phyloP scores from a whole-genome alignment of 1,140 invertebrate species.

The Drosophila bifasciata region DNA sequence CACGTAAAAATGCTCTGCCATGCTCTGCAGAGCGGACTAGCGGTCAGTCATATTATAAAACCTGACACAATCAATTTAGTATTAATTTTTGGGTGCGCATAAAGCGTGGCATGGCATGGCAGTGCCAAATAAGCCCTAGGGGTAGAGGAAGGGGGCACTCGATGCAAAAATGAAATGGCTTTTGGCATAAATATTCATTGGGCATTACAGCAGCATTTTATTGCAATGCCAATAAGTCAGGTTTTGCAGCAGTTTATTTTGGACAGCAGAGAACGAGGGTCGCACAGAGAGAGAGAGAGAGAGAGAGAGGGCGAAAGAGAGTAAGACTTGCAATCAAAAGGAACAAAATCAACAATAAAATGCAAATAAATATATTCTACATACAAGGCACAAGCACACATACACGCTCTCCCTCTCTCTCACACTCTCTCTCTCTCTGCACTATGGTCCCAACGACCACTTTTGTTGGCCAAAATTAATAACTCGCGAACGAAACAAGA shows the following conservation, averaged over 20 bases:
- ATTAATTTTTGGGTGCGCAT: slow-evolving; percentile 72
- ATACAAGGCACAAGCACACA: slow-evolving; percentile 17
- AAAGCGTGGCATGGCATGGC: slow-evolving; percentile 51
- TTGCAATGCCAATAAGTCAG: slow-evolving; percentile 54
- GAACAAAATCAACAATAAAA: slow-evolving; percentile 81
- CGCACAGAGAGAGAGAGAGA: too few species aligned
- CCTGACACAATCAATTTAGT: slow-evolving; percentile 74
- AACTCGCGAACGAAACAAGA: too few species aligned
- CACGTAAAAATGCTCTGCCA: too few species aligned
- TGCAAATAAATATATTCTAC: slow-evolving; percentile 74
- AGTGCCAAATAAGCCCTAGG: slow-evolving; percentile 71
- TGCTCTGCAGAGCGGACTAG: background rate
- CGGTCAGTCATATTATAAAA: slow-evolving; percentile 27
- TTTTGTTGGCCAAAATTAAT: too few species aligned
- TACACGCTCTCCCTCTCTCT: too few species aligned
- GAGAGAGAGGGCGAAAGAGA: background rate
- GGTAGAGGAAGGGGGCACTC: too few species aligned
- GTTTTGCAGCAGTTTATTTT: slow-evolving; percentile 67
- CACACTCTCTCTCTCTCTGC: too few species aligned
- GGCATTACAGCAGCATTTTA: slow-evolving; percentile 65
- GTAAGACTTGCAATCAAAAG: slow-evolving; percentile 69
- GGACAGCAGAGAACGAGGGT: background rate
- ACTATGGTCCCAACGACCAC: too few species aligned
- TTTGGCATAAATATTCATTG: slow-evolving; percentile 76
- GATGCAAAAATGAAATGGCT: slow-evolving; percentile 71